These are phyloP conservation scores for Cyprinus carpio DNA, from an alignment of 2,113 vertebrate species.

Conservation along the genomic window DNA sequence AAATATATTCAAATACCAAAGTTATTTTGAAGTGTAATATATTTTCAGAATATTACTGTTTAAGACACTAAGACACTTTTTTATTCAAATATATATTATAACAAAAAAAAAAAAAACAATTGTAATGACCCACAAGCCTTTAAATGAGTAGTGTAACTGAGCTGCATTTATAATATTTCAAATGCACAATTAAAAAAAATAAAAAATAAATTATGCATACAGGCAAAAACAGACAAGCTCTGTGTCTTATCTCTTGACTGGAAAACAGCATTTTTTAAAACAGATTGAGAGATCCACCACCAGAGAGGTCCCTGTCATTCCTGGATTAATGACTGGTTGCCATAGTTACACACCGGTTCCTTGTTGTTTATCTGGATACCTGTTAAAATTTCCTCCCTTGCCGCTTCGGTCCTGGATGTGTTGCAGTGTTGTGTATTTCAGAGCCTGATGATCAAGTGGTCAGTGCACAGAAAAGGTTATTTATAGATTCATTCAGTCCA, in stretches of 20 bases:
- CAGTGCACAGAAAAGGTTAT: not conserved
- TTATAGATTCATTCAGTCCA: not conserved
- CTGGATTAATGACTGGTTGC: conserved; percentile 9
- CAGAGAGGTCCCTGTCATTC: conserved; percentile 36
- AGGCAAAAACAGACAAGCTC: not conserved
- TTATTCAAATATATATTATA: too few species aligned
- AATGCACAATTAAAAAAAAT: not conserved
- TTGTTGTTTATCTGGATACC: not conserved
- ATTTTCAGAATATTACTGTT: not conserved
- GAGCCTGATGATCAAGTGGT: not conserved
- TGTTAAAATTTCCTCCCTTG: not conserved
- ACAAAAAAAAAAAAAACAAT: too few species aligned
- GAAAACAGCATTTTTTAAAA: not conserved
- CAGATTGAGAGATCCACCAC: not conserved
- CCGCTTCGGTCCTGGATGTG: not conserved
- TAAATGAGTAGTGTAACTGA: too few species aligned
- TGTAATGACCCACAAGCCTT: too few species aligned
- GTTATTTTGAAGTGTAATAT: not conserved
- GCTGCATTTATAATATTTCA: not conserved
- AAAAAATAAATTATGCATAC: not conserved
- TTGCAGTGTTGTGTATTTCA: not conserved
- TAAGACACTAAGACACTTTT: too few species aligned
- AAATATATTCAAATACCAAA: not conserved
- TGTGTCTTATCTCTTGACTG: not conserved
- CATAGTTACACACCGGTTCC: conserved; percentile 24